Base-by-base conservation (phyloP, 2,797 vertebrate species). In the Cyclura pinguis region DNA sequence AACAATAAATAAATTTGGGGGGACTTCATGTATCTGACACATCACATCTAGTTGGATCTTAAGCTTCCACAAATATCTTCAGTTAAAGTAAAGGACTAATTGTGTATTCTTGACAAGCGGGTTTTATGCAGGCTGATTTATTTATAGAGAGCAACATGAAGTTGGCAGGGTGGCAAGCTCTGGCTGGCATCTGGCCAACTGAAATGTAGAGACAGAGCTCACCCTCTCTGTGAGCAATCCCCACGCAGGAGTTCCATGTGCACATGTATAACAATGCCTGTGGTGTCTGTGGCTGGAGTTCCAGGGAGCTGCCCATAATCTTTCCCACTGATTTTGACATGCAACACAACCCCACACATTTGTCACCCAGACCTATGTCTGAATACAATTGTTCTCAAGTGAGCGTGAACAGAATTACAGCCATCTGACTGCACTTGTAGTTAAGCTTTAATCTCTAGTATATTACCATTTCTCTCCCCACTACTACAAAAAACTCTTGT, bases 41-140 rank as follows among this genome's bases (percentile, higher is more conserved):
- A n/a, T 87, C 76, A 8, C 29, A 55, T 52, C 76, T 67, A 67
- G 59, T 35, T 64, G 52, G 32, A 35, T 52, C 86, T 47, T 88
- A 55, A 88, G 47, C 67, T 78, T 80, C 86, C 62, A 4, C 52
- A 27, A 62, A 62, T 62, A 59, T 76, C 35, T 77, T 87, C 59
- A 78, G 85, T 87, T 78, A 78, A 78, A 80, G 74, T 32, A 87
- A 88, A 88, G 42, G 62, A 52, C 62, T 67, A 88, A 69, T 80
- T 80, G 86, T 80, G 50, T 47, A 73, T 88, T 88, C 67, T 88
- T 82, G 80, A 67, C 67, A 82, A 69, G 67, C 24, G 22, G 42
- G 78, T 57, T 88, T 52, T 50, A 29, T 77, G 73, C 32, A 62
- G 62, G 35, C n/a, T 82, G 52, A 73, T 59, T 35, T 72, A 73